Evolutionary conservation across 1,140 invertebrate species (phyloP), one percentile per base, ranked within the genome.

Genomic region (Meloidogyne floridensis): DNA sequence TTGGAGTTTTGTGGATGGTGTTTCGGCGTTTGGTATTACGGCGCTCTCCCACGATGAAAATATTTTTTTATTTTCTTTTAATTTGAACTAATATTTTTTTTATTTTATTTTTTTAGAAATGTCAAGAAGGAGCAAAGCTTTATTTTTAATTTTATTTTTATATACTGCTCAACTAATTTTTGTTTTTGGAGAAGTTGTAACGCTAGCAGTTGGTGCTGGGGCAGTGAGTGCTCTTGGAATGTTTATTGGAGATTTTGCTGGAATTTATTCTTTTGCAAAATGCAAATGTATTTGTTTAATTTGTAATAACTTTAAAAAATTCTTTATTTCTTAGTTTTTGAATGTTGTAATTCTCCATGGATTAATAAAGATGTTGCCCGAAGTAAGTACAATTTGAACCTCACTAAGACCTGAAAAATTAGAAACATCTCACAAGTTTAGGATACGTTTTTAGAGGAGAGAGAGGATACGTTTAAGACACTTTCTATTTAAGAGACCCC

Each of bases 251-350:
- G 54, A 77, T 32, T 69, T 79, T 69, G 59, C 65, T 10, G 77
- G 77, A 32, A 3, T 79, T 71, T 71, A 71, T 72, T 47, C 9
- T 18, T 51, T 13, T 43, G 47, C 77, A 2, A 79, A 79, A 72
- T 79, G 77, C 59, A 79, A 79, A 79, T 43, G 77, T 79, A 53
- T 20, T 8, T 79, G 11, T 79, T 59, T 3, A 42, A 53, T 32
- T 32, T 32, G 32, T 32, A 59, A 7, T 15, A n/a, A 15, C 32
- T 10, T 78, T 65, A 18, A 15, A 70, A 18, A 51, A 11, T 70
- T 0, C 15, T 18, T 69, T 70, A 42, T 42, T 77, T 56, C 2
- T 75, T 18, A 79, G 77, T 79, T 79, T 79, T 65, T 51, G 77
- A 79, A 43, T 79, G 77, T 20, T 79, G 77, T 43, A 56, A 47